Percentiles rank a stretch among this genome's conserved stretches.
Conservation (phyloP, 1,140 invertebrate genomes). For the Calliopsis andreniformis region DNA sequence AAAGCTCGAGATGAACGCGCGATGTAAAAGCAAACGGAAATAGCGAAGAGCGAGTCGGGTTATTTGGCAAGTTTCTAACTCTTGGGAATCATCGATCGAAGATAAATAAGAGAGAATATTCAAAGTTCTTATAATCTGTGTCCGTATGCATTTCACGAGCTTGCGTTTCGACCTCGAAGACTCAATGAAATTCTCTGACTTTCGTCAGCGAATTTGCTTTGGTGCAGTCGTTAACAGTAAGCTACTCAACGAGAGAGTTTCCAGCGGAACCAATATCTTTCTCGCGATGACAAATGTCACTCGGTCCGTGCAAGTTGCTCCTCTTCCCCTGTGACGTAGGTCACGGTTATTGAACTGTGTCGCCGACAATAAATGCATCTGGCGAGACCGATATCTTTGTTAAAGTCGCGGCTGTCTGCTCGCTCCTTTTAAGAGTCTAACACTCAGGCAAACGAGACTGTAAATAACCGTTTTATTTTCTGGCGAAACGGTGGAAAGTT, state of each 20-base stretch:
- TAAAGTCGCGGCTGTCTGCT: background rate
- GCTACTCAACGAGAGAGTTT: background rate
- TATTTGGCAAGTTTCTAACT: constrained; percentile 1
- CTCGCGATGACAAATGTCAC: constrained; percentile 54
- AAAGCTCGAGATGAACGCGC: background rate
- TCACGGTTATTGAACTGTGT: constrained; percentile 26
- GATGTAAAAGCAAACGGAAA: background rate
- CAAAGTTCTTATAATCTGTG: background rate
- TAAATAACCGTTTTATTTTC: constrained; percentile 37
- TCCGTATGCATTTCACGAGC: background rate
- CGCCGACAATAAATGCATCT: constrained; percentile 15
- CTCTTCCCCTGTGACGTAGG: background rate
- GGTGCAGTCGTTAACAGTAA: constrained; percentile 37
- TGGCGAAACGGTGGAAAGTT: background rate
- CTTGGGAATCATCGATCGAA: background rate
- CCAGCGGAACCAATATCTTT: constrained; percentile 49
- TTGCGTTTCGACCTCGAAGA: background rate
- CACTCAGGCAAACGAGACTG: background rate
- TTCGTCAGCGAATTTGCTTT: constrained; percentile 7
- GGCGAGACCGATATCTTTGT: background rate
- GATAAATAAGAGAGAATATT: constrained; percentile 1
- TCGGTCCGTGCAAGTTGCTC: background rate
- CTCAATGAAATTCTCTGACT: background rate
- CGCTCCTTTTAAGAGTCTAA: background rate
- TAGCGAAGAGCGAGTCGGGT: background rate